Evolutionary conservation across 2,888 invertebrate species (phyloP), one percentile per base, ranked within the genome.

Genomic region (Oxycera nigricornis): DNA sequence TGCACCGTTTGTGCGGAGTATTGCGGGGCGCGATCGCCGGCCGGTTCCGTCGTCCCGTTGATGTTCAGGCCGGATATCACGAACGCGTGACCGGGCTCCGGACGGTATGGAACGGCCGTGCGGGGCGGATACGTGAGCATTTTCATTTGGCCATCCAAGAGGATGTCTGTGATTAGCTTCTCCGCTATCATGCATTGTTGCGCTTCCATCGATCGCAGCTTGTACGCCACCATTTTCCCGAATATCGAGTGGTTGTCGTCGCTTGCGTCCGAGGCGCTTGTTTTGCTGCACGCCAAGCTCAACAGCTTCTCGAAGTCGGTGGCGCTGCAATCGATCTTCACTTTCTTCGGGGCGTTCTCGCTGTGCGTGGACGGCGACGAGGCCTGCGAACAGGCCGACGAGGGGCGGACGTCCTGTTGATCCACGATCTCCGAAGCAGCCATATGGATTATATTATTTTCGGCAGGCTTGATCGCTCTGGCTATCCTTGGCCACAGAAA

Each of bases 101-200:
- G 72, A 67, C 75, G 24, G 72, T 52, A 22, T 70, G 75, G 31
- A 75, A 78, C 41, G 50, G 75, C n/a, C 67, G n/a, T 30, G 11
- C 73, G 70, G 14, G 68, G 3, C 0, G 79, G 78, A 73, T 78
- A 77, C 14, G 78, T 77, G n/a, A 84, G 78, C 77, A 82, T 79
- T 79, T 84, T 84, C 83, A 85, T 83, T 79, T 85, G 84, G 1
- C 84, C 84, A 77, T 85, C 84, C 77, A 83, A 83, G 26, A 85
- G 81, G 57, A 84, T 82, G 78, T 85, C 85, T 7, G 81, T 82
- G 59, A 85, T 85, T 14, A 85, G 80, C 74, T 85, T 85, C 73
- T 85, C 84, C 1, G 84, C 84, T 68, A 82, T 83, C 31, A 85
- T 79, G 2, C 84, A 82, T 74, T 85, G 84, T 24, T 81, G 80